Base-by-base conservation (phyloP, 2,888 invertebrate species). In the Ochlodes sylvanus region DNA sequence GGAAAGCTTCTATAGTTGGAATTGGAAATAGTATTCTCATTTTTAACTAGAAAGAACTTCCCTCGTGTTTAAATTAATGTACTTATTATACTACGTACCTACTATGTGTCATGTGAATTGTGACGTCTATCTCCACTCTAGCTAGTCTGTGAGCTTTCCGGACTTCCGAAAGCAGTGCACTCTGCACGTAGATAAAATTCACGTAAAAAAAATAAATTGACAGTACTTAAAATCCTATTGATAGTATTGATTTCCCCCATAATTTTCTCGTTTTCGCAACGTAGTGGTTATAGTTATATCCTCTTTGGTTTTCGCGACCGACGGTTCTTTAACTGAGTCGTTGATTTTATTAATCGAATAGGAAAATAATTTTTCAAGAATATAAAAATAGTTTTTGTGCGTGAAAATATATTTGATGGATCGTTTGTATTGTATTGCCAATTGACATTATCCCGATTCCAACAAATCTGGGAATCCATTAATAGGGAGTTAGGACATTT, bases 401-500 rank as follows among this genome's bases (percentile, higher is more conserved):
- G 44, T 47, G 17, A 15, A 15, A 47, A 17, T 9, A 4, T 14
- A 58, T 17, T 58, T 9, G 14, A 27, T 21, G 15, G 15, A 21
- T 57, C 0, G 21, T n/a, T 50, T 17, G 19, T 57, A 34, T 15
- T 9, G n/a, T n/a, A 34, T 17, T 17, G 47, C 7, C n/a, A 27
- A 27, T 27, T 27, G 27, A 27, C 27, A 27, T 9, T 27, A 14
- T 64, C 42, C 34, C 63, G 10, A 19, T 38, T 10, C 19, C 19
- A 6, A 17, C 34, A 38, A 57, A 47, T 57, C 57, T 57, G 10
- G 32, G 32, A 57, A 57, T 14, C 64, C 47, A 57, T 57, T 19
- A 21, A 41, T 19, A 17, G 44, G 17, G 1, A 47, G 56, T 17
- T 27, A 47, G 64, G 57, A 57, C 15, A 32, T 58, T 47, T 34